Evolutionary conservation across 2,797 vertebrate genomes (phyloP), one percentile per base, ranked within the genome.

Genomic region (Sphenodon punctatus): DNA sequence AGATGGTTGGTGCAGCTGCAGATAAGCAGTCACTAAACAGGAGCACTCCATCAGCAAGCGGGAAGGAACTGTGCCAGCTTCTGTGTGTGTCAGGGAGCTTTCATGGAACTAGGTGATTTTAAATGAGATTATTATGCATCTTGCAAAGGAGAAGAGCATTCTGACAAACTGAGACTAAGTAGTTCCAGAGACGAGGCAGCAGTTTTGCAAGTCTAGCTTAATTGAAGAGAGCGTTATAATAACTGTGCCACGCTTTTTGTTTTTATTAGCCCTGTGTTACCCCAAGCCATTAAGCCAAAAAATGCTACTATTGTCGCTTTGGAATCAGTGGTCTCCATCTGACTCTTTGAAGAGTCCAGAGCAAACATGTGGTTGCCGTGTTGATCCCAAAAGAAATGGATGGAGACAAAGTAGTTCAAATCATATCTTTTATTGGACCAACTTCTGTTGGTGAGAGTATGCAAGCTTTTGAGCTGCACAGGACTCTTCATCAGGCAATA

Each of bases 131-230:
- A 78, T 80, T 72, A 79, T 77, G 85, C 88, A 78, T 92, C 90
- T 90, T 90, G 78, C 42, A 89, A 88, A 74, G 75, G 72, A 93
- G 78, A 84, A 78, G 91, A 91, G 75, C 80, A 85, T 74, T 92
- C 85, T 67, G 80, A 94, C 93, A 95, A 91, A 90, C 87, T 91
- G 88, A 82, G 89, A 89, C 91, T 82, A 85, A 75, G 74, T 63
- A 79, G 82, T 88, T 88, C 88, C 93, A 89, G 93, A 91, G 82
- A 92, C 88, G 86, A 56, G 85, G 94, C 87, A 72, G 89, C 85
- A 93, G 79, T 53, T 60, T 89, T 93, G 86, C 77, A 88, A 93
- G 77, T 93, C 94, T 90, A 90, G 89, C 90, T 91, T 92, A 89
- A 90, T 89, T 93, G 90, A 89, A 76, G 87, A 10, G 53, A 73